Evolutionary conservation across 2,113 vertebrate genomes (phyloP).

Genomic region (Syngnathus scovelli): DNA sequence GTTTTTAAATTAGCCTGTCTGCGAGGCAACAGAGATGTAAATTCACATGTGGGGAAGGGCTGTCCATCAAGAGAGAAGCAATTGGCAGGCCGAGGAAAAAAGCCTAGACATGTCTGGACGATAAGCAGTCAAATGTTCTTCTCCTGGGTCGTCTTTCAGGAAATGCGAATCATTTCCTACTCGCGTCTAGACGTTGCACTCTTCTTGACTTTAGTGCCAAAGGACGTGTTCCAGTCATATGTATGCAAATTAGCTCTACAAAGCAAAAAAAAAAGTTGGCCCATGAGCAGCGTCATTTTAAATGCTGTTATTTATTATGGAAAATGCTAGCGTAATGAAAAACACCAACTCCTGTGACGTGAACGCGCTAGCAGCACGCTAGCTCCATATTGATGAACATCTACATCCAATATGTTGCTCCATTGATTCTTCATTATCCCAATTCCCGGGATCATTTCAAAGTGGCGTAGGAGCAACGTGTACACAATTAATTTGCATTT

Average conservation of each 20-base stretch:
- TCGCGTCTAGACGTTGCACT: conserved; percentile 20
- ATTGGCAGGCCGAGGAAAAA: conserved; percentile 18
- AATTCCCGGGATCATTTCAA: conserved; percentile 53
- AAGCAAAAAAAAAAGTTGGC: not conserved
- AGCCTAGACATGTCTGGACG: conserved; percentile 21
- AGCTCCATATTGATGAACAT: conserved; percentile 57
- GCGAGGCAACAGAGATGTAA: conserved; percentile 40
- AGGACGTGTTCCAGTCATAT: conserved; percentile 17
- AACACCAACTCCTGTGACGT: conserved; percentile 11
- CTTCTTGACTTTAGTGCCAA: conserved; percentile 35
- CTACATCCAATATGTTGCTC: conserved; percentile 67
- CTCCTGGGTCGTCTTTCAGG: conserved; percentile 8
- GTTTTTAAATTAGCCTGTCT: conserved; percentile 49
- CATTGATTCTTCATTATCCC: conserved; percentile 72
- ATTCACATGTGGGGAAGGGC: conserved; percentile 45
- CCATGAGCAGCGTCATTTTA: too few relatives aligned
- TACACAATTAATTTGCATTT: conserved; percentile 62
- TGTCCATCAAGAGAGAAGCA: conserved; percentile 37
- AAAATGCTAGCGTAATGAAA: not conserved
- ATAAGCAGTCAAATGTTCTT: conserved; percentile 38
- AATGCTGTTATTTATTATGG: conserved; percentile 20
- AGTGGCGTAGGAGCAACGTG: conserved; percentile 36
- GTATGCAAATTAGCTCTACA: conserved; percentile 3
- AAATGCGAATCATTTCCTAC: conserved; percentile 36
- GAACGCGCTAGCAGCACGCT: conserved; percentile 35